Conservation (phyloP, 2,113 vertebrate genomes). For the Oreotrochilus melanogaster region DNA sequence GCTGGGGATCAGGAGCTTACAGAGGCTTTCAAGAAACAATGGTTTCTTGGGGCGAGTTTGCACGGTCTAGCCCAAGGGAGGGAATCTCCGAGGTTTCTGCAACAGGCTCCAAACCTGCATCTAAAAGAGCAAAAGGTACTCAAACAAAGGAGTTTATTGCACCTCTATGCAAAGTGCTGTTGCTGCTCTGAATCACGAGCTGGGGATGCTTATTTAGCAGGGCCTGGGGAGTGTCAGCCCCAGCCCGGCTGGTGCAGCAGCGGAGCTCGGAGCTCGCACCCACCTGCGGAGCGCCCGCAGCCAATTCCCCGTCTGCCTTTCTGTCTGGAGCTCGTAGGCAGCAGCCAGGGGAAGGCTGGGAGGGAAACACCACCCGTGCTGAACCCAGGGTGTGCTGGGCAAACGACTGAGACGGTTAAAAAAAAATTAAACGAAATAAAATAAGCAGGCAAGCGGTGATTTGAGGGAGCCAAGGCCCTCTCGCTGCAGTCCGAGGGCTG, state of each 20-base stretch:
- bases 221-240: background rate
- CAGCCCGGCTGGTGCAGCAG: background rate
- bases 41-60: background rate
- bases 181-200: background rate
- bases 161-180: background rate
- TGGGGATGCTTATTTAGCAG: background rate
- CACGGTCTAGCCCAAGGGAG: background rate
- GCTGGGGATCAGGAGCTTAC: background rate
- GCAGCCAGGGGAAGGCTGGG: background rate
- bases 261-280: background rate
- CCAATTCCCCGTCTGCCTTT: slow-evolving; percentile 29
- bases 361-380: background rate
- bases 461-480: background rate
- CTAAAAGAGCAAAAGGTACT: background rate
- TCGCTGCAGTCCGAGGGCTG: background rate
- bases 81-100: background rate
- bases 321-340: slow-evolving; percentile 1
- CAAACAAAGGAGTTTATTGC: background rate
- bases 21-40: slow-evolving; percentile 31
- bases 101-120: background rate
- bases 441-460: background rate
- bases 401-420: rapidly evolving
- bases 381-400: rapidly evolving
- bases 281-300: background rate
- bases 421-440: background rate